Conservation (phyloP, 1,140 invertebrate species). For the Lethocerus indicus region DNA sequence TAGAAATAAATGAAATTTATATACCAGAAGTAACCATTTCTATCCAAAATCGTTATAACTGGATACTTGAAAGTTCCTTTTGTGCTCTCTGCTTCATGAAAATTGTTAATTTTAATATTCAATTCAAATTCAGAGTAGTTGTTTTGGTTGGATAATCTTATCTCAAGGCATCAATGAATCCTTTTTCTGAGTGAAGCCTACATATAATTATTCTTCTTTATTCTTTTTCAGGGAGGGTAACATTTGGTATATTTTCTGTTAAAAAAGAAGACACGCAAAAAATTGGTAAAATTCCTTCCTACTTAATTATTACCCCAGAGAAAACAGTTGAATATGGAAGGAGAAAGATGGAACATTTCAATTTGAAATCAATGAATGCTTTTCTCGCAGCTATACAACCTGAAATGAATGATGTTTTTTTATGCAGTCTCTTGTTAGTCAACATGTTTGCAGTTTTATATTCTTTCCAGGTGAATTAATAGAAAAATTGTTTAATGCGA, state of each 20-base stretch:
- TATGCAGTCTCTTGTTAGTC: constrained; percentile 26
- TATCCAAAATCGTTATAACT: too few species aligned
- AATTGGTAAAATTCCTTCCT: constrained; percentile 21
- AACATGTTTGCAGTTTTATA: constrained; percentile 29
- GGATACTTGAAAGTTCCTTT: too few species aligned
- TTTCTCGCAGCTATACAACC: constrained; percentile 29
- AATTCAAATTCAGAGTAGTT: too few species aligned
- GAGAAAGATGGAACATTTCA: constrained; percentile 25
- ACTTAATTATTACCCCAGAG: constrained; percentile 26
- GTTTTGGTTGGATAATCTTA: too few species aligned
- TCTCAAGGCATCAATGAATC: too few species aligned
- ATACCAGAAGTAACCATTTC: too few species aligned
- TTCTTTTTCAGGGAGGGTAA: constrained; percentile 22
- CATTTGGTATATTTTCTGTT: constrained; percentile 26
- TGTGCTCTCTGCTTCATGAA: too few species aligned
- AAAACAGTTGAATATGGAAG: constrained; percentile 26
- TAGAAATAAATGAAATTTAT: too few species aligned
- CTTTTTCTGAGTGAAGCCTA: too few species aligned
- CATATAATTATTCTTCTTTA: too few species aligned
- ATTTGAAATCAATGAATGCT: constrained; percentile 27
- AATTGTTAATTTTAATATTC: too few species aligned
- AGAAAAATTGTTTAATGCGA: background rate
- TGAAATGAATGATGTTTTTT: constrained; percentile 34
- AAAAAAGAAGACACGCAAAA: constrained; percentile 20
- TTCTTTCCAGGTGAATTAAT: constrained; percentile 22